Base-by-base conservation (phyloP, 2,888 invertebrate genomes). In the Drosophila mimica region DNA sequence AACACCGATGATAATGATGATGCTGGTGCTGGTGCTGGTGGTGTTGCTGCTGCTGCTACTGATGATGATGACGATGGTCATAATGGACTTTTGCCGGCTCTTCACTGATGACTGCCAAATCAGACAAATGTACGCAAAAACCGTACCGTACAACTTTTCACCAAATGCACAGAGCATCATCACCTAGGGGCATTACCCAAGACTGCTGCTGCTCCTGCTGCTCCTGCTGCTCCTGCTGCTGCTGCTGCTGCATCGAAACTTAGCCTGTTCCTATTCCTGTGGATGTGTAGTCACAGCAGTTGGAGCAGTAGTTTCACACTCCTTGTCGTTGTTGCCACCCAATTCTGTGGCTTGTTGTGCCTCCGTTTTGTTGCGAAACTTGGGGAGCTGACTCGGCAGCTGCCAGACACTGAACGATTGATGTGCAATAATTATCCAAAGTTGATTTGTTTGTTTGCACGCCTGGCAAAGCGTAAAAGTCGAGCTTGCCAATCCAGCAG, bases 371-470 rank as follows among this genome's bases (percentile, higher is more conserved):
- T 79, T 70, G 69, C 40, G 43, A 70, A 75, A 79, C 71, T 71
- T 74, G 65, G 60, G n/a, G 30, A 62, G 78, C 76, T 73, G 78
- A 80, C 64, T 79, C 78, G 80, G 80, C 80, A 76, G 43, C 72
- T 80, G 78, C 61, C 80, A 79, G 76, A 67, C 74, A 70, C 74
- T 78, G 76, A 85, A 83, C 81, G 89, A 91, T 91, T 90, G 91
- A 91, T 91, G 90, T 87, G 89, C 81, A 85, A 89, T 91, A 92
- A 92, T 92, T 92, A 89, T 91, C 90, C 85, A 83, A 91, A 91
- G 90, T 91, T 91, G 89, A 89, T 92, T 91, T 90, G 90, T 91
- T 91, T 91, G 89, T 89, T 90, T 92, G 90, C 84, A 83, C 79
- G 82, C 65, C 87, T 77, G 77, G 79, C 84, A 84, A 83, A 84